These are phyloP conservation scores for Cryptus armator DNA, from an alignment of 2,888 invertebrate species.

Conservation along the genomic window DNA sequence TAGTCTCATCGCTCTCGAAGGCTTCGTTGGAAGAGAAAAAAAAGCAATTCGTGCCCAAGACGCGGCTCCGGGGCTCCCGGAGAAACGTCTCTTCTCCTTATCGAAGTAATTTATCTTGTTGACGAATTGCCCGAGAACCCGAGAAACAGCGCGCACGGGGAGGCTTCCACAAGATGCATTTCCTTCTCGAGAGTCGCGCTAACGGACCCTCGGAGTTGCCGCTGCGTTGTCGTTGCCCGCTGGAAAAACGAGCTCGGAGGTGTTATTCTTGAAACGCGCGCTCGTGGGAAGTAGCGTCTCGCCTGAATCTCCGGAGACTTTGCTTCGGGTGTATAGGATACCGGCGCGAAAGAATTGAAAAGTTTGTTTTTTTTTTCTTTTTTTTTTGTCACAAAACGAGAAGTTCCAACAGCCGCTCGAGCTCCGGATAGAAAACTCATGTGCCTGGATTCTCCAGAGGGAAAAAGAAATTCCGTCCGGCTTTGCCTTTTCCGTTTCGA, in stretches of 20 bases:
- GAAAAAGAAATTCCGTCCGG: not conserved
- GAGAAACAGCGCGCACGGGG: constrained; percentile 15
- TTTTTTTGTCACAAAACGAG: not conserved
- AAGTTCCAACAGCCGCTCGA: not conserved
- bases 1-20: not conserved
- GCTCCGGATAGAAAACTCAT: not conserved
- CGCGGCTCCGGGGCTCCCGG: not conserved
- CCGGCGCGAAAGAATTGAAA: constrained; percentile 38
- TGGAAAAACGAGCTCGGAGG: not conserved
- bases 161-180: constrained; percentile 8
- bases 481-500: too few species aligned
- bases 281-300: not conserved
- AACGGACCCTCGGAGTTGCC: not conserved
- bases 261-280: not conserved
- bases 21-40: not conserved
- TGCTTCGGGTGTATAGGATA: not conserved
- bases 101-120: constrained; percentile 55
- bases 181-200: not conserved
- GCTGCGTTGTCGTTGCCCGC: not conserved
- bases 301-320: constrained; percentile 29
- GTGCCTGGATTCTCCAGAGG: not conserved
- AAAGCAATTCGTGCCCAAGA: constrained; percentile 1
- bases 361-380: not conserved
- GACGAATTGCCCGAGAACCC: constrained; percentile 53
- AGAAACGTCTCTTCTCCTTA: constrained; percentile 34